Conservation (phyloP, 2,113 vertebrate species). For the Diadophis punctatus region DNA sequence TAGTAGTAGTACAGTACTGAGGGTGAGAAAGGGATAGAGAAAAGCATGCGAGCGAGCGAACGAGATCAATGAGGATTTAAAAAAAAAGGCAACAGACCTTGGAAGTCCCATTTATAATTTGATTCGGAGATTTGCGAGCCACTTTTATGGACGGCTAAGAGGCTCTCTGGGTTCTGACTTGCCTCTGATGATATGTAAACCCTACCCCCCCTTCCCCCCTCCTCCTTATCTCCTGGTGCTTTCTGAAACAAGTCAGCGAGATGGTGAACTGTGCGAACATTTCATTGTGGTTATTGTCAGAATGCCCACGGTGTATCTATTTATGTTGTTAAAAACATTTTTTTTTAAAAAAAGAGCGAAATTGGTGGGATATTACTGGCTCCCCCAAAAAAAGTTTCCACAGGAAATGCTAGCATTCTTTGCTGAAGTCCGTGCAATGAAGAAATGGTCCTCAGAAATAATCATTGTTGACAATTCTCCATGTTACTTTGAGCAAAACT, state of each 20-base stretch:
- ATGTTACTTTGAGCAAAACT: constrained; percentile 30
- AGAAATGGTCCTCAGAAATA: constrained; percentile 53
- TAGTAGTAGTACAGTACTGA: not conserved
- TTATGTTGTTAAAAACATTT: constrained; percentile 9
- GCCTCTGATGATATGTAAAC: not conserved
- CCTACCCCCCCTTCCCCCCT: too few species aligned
- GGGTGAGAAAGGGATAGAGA: not conserved
- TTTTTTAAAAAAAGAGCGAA: constrained; percentile 17
- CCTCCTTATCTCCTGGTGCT: not conserved
- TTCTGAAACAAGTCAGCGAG: constrained; percentile 32
- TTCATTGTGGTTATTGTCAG: constrained; percentile 47
- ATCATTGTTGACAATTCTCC: constrained; percentile 57
- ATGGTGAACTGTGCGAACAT: constrained; percentile 43
- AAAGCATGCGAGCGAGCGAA: not conserved
- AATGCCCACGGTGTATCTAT: constrained; percentile 56
- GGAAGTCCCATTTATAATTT: not conserved
- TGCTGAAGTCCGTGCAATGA: constrained; percentile 48
- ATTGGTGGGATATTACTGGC: constrained; percentile 55
- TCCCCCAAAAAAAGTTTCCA: constrained; percentile 60
- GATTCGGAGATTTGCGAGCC: not conserved
- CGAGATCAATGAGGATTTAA: not conserved
- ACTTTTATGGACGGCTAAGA: not conserved
- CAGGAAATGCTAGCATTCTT: constrained; percentile 71
- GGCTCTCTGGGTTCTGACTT: not conserved
- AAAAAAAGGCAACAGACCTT: not conserved